Evolutionary conservation across 2,113 vertebrate genomes (phyloP).

Genomic region (Perca schrenkii): DNA sequence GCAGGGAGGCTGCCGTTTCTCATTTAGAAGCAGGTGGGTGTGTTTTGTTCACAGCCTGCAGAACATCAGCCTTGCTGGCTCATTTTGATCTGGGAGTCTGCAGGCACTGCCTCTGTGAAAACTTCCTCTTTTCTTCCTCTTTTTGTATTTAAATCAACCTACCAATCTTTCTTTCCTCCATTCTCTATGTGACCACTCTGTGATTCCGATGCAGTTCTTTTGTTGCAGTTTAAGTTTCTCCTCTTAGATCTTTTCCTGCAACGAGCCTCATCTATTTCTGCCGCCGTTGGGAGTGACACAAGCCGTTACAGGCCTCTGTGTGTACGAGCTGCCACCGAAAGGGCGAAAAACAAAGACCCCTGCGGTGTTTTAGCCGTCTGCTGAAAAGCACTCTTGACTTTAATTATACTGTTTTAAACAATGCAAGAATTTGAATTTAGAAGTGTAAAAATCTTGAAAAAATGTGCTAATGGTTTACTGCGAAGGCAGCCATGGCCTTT

Average conservation of each 20-base stretch:
- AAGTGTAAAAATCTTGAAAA: neutral
- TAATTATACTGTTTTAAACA: neutral
- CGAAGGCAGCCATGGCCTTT: neutral
- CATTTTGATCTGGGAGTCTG: conserved; percentile 56
- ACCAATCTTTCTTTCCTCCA: neutral
- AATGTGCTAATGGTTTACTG: neutral
- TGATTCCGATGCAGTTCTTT: conserved; percentile 24
- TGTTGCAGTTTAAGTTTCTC: neutral
- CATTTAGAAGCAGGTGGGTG: conserved; percentile 76
- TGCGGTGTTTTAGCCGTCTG: neutral
- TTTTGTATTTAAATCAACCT: neutral
- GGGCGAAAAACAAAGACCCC: too few species aligned
- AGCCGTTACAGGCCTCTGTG: neutral
- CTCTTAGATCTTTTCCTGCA: neutral
- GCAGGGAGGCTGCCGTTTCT: conserved; percentile 69
- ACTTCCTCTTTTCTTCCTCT: neutral
- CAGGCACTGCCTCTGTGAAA: conserved; percentile 74
- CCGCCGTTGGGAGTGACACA: neutral
- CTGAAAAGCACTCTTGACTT: neutral
- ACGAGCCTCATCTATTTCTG: neutral
- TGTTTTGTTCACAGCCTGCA: conserved; percentile 66
- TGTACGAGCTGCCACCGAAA: neutral
- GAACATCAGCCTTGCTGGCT: conserved; percentile 60
- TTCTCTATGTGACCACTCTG: neutral
- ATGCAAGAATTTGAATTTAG: neutral